Conservation (phyloP, 2,797 vertebrate species). For the Alca torda region DNA sequence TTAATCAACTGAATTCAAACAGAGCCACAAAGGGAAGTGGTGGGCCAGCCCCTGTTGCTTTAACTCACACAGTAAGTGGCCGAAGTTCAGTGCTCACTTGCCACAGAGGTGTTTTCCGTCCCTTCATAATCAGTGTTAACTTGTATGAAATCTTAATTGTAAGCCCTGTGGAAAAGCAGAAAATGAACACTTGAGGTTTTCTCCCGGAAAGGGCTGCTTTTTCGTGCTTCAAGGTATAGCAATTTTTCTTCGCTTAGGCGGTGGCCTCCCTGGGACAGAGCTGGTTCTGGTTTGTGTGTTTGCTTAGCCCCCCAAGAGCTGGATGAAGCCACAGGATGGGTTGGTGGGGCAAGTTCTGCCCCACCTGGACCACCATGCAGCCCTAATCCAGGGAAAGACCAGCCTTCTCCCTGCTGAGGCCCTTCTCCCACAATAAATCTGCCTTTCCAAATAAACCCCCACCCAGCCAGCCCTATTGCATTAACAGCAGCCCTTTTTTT, state of each 20-base stretch:
- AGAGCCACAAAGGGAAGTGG: conserved; percentile 54
- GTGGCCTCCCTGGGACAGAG: neutral
- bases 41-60: conserved; percentile 36
- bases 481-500: neutral
- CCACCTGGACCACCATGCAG: neutral
- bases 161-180: neutral
- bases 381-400: neutral
- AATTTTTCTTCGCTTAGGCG: neutral
- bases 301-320: neutral
- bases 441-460: neutral
- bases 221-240: neutral
- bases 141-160: conserved; percentile 43
- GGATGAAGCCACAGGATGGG: neutral
- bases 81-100: conserved; percentile 57
- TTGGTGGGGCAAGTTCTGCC: fast-evolving
- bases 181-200: neutral
- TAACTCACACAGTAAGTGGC: conserved; percentile 69
- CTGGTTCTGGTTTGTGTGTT: neutral
- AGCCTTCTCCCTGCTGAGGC: neutral
- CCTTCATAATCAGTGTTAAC: neutral
- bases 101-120: conserved; percentile 44
- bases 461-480: neutral
- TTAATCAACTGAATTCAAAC: conserved; percentile 83
- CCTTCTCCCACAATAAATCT: neutral
- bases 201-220: neutral